Conservation (phyloP, 1,140 invertebrate genomes). For the Hirudo medicinalis region DNA sequence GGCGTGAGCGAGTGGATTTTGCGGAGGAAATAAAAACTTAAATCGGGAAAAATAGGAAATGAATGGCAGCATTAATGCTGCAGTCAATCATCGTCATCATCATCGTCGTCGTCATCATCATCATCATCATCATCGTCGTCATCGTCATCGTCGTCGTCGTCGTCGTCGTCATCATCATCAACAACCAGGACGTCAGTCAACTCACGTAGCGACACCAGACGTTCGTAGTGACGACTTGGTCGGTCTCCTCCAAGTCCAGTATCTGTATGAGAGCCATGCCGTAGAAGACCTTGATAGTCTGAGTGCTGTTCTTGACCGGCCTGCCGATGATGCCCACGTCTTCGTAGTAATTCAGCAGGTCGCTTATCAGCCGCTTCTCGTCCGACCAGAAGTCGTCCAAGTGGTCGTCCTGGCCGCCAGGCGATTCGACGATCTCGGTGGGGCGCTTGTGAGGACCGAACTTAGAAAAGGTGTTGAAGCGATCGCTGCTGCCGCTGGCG, state of each 20-base stretch:
- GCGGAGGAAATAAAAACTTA: too few relatives aligned
- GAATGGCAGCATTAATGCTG: too few relatives aligned
- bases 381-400: slow-evolving; percentile 17
- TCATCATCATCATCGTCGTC: too few relatives aligned
- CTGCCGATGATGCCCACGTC: slow-evolving; percentile 22
- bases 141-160: too few relatives aligned
- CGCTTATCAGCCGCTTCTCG: slow-evolving; percentile 24
- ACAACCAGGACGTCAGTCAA: background rate
- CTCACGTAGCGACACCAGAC: slow-evolving; percentile 65
- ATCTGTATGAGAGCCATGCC: slow-evolving; percentile 25
- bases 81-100: slow-evolving; percentile 4
- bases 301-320: slow-evolving; percentile 23
- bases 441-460: too few relatives aligned
- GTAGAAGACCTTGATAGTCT: slow-evolving; percentile 23
- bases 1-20: background rate
- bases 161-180: too few relatives aligned
- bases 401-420: background rate
- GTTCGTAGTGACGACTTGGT: slow-evolving; percentile 68
- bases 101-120: too few relatives aligned
- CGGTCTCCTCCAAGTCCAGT: slow-evolving; percentile 45
- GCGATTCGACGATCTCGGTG: background rate
- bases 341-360: slow-evolving; percentile 23
- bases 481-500: background rate
- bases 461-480: background rate
- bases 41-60: too few relatives aligned